A percentile compares a stretch with the other conserved stretches of the same genome.
Conservation (phyloP, 2,797 vertebrate genomes). For the Liasis olivaceus region DNA sequence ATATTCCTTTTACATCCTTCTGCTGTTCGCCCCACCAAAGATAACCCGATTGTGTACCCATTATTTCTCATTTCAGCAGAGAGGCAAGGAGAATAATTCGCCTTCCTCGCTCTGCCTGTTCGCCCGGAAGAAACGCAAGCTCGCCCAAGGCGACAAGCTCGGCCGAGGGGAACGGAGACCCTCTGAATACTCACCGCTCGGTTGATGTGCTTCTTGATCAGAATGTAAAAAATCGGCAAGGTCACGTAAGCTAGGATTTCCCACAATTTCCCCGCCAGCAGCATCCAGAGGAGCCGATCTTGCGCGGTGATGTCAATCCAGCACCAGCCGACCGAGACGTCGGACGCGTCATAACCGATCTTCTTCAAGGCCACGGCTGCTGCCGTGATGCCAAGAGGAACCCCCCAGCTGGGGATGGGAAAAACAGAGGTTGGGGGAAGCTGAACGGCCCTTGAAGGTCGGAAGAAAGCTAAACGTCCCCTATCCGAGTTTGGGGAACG, state of each 20-base stretch:
- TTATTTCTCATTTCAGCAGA: no score
- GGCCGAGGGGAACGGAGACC: not conserved
- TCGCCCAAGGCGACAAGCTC: not conserved
- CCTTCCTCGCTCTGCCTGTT: not conserved
- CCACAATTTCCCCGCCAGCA: constrained; percentile 93
- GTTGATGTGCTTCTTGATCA: constrained; percentile 91
- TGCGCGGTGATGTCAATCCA: constrained; percentile 85
- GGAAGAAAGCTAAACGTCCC: not conserved
- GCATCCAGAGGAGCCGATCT: constrained; percentile 91
- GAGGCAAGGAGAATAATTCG: not conserved
- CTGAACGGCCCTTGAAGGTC: not conserved
- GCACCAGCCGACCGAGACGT: constrained; percentile 97
- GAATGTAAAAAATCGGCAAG: constrained; percentile 88
- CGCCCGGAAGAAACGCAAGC: not conserved
- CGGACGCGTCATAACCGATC: constrained; percentile 93
- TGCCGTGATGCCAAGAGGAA: constrained; percentile 86
- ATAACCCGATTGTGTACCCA: no score
- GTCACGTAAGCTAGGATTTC: constrained; percentile 91
- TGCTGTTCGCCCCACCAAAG: no score
- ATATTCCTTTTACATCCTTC: no score
- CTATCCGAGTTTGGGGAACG: not conserved
- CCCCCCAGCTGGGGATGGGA: constrained; percentile 84
- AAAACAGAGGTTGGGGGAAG: accelerated
- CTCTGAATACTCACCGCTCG: constrained; percentile 80
- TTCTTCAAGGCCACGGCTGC: constrained; percentile 85